A percentile compares a stretch with the other conserved stretches of the same genome.
These are phyloP conservation scores for Drosophila auraria DNA, from an alignment of 1,140 invertebrate species.

Conservation along the genomic window DNA sequence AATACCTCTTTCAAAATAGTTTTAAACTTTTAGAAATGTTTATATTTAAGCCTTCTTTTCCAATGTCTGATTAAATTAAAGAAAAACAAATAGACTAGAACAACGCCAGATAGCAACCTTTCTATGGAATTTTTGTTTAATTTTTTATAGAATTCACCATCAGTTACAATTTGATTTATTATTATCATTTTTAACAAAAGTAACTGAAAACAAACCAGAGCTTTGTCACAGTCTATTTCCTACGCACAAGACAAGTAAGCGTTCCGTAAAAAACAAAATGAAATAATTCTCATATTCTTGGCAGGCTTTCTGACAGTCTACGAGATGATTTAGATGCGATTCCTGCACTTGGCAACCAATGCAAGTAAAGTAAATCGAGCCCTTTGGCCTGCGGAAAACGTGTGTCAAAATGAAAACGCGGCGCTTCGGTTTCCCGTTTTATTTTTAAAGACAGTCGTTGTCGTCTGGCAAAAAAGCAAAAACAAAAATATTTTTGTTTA, in stretches of 20 bases:
- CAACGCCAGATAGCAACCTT: no score
- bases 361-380: conserved; percentile 10
- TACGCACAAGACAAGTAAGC: not conserved
- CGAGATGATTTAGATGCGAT: conserved; percentile 38
- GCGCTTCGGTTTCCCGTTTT: conserved; percentile 14
- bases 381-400: conserved; percentile 52
- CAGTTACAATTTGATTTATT: no score
- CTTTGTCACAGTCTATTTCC: conserved; percentile 17
- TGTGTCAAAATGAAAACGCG: conserved; percentile 28
- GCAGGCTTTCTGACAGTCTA: conserved; percentile 23
- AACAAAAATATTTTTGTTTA: conserved; percentile 78
- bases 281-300: conserved; percentile 16
- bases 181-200: no score
- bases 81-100: no score
- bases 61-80: no score
- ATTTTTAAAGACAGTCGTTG: conserved; percentile 14
- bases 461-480: conserved; percentile 18
- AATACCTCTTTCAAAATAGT: no score
- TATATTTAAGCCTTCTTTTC: no score
- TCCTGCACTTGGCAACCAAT: conserved; percentile 61
- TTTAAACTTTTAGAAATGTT: no score
- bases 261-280: not conserved
- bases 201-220: no score
- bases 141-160: no score
- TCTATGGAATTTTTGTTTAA: no score